These are phyloP conservation scores for Condylura cristata DNA, from an alignment of 2,113 vertebrate genomes.

Conservation along the genomic window DNA sequence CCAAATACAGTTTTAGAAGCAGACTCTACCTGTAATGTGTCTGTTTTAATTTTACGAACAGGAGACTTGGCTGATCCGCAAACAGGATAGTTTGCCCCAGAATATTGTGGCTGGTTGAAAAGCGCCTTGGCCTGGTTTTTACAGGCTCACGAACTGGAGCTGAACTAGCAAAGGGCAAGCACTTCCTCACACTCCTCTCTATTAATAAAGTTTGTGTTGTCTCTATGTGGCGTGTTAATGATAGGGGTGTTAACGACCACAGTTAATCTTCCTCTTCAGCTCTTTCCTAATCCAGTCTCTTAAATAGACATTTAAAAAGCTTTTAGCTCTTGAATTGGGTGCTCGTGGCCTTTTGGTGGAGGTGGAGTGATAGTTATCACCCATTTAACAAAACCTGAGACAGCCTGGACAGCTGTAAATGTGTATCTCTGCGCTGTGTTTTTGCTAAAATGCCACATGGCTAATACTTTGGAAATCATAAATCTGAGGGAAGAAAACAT, in stretches of 20 bases:
- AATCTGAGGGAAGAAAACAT: constrained; percentile 69
- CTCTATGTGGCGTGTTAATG: constrained; percentile 74
- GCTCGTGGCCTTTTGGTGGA: constrained; percentile 59
- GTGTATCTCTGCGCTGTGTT: constrained; percentile 59
- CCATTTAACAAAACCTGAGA: constrained; percentile 75
- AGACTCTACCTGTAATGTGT: not conserved
- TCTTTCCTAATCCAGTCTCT: constrained; percentile 75
- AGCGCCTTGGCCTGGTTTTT: constrained; percentile 47
- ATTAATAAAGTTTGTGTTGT: constrained; percentile 77
- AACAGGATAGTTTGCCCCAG: not conserved
- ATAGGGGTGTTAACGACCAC: constrained; percentile 71
- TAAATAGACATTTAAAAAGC: constrained; percentile 76
- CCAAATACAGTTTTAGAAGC: constrained; percentile 2
- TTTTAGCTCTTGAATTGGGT: constrained; percentile 77
- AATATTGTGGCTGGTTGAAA: constrained; percentile 27
- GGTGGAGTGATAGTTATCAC: constrained; percentile 69
- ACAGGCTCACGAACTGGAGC: constrained; percentile 36
- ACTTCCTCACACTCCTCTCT: constrained; percentile 58
- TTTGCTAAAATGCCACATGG: constrained; percentile 70
- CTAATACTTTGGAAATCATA: constrained; percentile 74
- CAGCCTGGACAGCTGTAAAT: constrained; percentile 52
- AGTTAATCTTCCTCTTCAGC: constrained; percentile 75
- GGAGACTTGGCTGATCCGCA: constrained; percentile 17
- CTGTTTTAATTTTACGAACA: constrained; percentile 33
- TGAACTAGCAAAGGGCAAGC: not conserved